Evolutionary conservation across 2,797 vertebrate species (phyloP), one percentile per base, ranked within the genome.

Genomic region (Gymnopithys bicolor): DNA sequence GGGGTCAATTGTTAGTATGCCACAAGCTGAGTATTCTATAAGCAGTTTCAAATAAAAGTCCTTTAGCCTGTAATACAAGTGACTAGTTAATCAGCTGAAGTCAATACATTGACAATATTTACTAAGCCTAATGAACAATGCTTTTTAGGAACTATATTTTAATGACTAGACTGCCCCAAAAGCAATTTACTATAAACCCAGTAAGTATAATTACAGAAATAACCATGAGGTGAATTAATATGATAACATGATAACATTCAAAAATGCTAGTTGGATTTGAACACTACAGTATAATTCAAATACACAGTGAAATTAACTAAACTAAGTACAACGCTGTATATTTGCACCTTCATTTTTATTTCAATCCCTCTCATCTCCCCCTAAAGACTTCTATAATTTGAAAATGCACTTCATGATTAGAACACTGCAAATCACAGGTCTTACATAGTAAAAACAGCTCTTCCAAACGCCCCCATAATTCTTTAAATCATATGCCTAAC

Each of bases 191-290:
- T 77, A 90, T 69, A 74, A 94, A 96, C 64, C 39, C 56, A 84
- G 69, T 96, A 97, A 97, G 97, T 90, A 81, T 63, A 96, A 96
- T 94, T 95, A 87, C 62, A 85, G 87, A 94, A 96, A 93, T 95
- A 97, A 90, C 56, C 85, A 37, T 87, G 70, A 91, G 73, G 60
- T 73, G 73, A 92, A 96, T 96, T 87, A 91, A 88, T 58, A 71
- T n/a, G n/a, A n/a, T n/a, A n/a, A n/a, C 13, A 80, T 74, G 46
- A 71, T 86, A 92, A 80, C 35, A 90, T 93, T 95, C 79, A 95
- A 56, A 95, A 97, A 95, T 55, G 75, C 43, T 96, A 58, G 90
- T 77, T 89, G 76, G 90, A 92, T 97, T 94, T 93, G 19, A 91
- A 56, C 67, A 52, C 62, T 82, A 30, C n/a, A 27, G 53, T 56